Conservation (phyloP, 1,140 invertebrate genomes). For the Eriocheir sinensis region DNA sequence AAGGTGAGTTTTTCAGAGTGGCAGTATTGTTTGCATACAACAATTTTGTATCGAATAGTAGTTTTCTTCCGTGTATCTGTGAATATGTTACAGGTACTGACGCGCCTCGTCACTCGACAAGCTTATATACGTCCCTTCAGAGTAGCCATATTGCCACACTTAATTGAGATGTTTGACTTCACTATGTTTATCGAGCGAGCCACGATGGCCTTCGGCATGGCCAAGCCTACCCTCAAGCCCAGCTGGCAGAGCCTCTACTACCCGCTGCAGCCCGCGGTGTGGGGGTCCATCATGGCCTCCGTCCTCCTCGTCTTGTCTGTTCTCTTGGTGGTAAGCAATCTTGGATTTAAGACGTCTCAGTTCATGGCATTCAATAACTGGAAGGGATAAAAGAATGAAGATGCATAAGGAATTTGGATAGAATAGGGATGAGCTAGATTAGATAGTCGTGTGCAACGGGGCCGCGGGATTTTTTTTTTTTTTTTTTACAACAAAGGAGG, state of each 20-base stretch:
- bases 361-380: too few relatives aligned
- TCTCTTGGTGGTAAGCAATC: background rate
- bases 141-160: conserved; percentile 68
- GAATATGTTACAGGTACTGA: background rate
- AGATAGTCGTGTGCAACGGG: too few relatives aligned
- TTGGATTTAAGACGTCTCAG: background rate
- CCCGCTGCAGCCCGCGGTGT: conserved; percentile 41
- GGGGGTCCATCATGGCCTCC: conserved; percentile 57
- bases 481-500: too few relatives aligned
- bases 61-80: background rate
- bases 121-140: conserved; percentile 59
- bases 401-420: too few relatives aligned
- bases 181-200: conserved; percentile 58
- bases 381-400: too few relatives aligned
- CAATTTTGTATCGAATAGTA: background rate
- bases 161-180: conserved; percentile 62
- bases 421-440: too few relatives aligned
- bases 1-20: background rate
- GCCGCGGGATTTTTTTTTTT: too few relatives aligned
- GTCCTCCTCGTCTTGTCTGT: background rate
- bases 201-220: conserved; percentile 67
- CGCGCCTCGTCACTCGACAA: background rate
- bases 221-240: conserved; percentile 70
- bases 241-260: conserved; percentile 68
- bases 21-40: too few relatives aligned